Evolutionary conservation across 1,140 invertebrate species (phyloP), one percentile per base, ranked within the genome.

Genomic region (Drosophila lacertosa): DNA sequence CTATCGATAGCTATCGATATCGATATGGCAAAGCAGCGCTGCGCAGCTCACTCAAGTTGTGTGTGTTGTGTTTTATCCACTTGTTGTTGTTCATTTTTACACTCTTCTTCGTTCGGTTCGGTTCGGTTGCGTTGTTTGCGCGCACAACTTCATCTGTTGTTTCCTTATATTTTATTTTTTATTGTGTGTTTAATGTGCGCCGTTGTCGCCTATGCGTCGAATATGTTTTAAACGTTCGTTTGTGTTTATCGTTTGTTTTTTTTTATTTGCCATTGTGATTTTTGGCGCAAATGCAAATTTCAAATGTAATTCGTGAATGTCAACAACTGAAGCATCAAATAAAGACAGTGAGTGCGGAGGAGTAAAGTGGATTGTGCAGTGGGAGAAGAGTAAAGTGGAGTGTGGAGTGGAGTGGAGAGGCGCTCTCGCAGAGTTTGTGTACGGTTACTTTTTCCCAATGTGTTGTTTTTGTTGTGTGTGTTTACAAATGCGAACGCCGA

Each of bases 71-170:
- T 64, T 51, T 53, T 53, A 63, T 50, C 10, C 48, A 53, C 39
- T 64, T 69, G 66, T 69, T 69, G 35, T 69, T 64, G 33, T 69
- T 64, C 59, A 69, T 64, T 69, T 55, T 64, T 55, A 69, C 47
- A 37, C 50, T 55, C 66, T 62, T 63, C 65, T 64, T 69, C 66
- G 48, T 40, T 47, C 50, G 39, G 40, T 63, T 63, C 48, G 59
- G 59, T 55, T 59, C 26, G 16, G 32, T 42, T 44, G 39, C 54
- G 39, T 47, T 32, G 60, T n/a, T 64, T 10, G 18, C 33, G 33
- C 42, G 39, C 42, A 26, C 24, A 57, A 45, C 35, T 26, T 32
- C 2, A 45, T 47, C 55, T 24, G 24, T 44, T 40, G n/a, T 66
- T 66, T 47, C 44, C 48, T 16, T 37, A 39, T 47, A 4, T 26